Conservation (phyloP, 2,797 vertebrate species). For the Platyrinchus mystaceus region DNA sequence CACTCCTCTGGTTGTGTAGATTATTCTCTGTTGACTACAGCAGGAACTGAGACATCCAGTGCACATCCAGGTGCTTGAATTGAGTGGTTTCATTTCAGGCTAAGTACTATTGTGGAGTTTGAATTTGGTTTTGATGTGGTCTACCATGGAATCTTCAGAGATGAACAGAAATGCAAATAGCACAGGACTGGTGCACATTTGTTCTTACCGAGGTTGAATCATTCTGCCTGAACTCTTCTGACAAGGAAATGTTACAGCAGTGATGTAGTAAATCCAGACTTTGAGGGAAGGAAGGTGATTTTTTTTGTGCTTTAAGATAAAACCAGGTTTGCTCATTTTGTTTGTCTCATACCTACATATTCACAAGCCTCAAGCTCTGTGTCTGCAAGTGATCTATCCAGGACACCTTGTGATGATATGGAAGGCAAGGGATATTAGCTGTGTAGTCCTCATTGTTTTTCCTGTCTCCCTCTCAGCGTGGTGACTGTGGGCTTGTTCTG, state of each 20-base stretch:
- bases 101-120: neutral
- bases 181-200: neutral
- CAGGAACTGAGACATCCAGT: neutral
- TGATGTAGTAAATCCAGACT: neutral
- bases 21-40: neutral
- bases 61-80: neutral
- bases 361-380: neutral
- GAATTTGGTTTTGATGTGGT: neutral
- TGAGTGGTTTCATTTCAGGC: neutral
- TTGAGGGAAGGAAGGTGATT: neutral
- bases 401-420: neutral
- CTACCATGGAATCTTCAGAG: neutral
- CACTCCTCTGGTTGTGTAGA: neutral
- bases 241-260: neutral
- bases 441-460: neutral
- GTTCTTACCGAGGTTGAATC: neutral
- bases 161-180: neutral
- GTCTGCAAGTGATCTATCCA: neutral
- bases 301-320: neutral
- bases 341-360: neutral
- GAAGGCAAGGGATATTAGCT: neutral
- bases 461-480: neutral
- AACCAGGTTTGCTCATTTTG: neutral
- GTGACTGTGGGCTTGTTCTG: neutral
- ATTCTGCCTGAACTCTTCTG: neutral